phyloP scores from a whole-genome alignment of 2,797 vertebrate genomes.

The Oreortyx pictus region DNA sequence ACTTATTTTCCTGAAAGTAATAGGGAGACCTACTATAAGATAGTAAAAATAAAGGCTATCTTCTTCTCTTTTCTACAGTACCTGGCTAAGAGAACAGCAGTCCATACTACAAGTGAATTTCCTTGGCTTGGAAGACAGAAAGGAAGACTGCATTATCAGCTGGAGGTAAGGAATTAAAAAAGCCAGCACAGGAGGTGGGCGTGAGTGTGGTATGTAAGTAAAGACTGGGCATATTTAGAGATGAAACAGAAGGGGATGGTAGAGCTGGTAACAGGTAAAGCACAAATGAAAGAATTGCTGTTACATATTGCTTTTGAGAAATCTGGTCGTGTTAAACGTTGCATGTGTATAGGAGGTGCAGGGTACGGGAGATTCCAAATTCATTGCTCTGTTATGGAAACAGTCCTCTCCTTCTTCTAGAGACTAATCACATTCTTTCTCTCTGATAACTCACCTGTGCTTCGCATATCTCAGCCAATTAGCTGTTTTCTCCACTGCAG shows the following conservation, averaged over 20 bases:
- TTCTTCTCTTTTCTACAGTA: background rate
- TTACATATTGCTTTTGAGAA: background rate
- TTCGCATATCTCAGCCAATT: background rate
- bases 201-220: background rate
- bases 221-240: accelerated
- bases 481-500: background rate
- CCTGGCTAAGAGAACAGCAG: background rate
- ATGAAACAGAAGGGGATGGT: background rate
- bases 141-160: background rate
- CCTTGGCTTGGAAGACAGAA: background rate
- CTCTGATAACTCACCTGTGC: background rate
- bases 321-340: background rate
- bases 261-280: background rate
- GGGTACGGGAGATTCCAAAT: background rate
- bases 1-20: background rate
- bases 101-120: background rate
- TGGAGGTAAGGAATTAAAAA: conserved; percentile 38
- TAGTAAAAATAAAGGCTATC: background rate
- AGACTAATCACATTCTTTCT: background rate
- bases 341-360: accelerated
- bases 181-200: background rate
- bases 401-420: background rate
- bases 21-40: background rate
- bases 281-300: background rate
- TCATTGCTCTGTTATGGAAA: background rate